Base-by-base conservation (phyloP, 1,140 invertebrate genomes). In the Notospermus geniculatus region DNA sequence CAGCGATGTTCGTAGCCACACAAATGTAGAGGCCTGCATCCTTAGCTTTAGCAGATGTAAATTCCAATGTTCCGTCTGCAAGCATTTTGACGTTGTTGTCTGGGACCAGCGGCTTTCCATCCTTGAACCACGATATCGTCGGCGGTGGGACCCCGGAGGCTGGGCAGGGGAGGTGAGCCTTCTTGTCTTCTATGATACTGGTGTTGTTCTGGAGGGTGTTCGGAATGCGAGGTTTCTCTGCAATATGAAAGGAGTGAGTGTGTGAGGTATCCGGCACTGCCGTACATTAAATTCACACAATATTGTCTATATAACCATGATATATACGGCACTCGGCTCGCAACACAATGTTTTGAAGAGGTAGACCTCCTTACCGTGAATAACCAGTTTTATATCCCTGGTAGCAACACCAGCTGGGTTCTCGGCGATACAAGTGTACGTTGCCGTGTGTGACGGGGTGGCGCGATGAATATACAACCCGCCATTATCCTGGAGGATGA, bases 1-100 rank as follows among this genome's bases (percentile, higher is more conserved):
- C 83, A 7, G 81, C 82, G 7, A 72, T 60, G 68, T 83, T 84
- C 2, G 64, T 72, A 2, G 84, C 84, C 5, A 79, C 65, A 68
- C 84, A 85, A 1, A 68, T 73, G 62, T 83, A 85, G 23, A 75
- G 65, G 9, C 81, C 84, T 55, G 80, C 79, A 63, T 85, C 82
- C 0, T 69, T 60, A 2, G 79, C 63, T 1, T 60, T 52, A 0
- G 74, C 68, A 28, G 53, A 32, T 1, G 25, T 54, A 22, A 82
- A 71, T 4, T 69, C 72, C 22, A 83, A 67, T 30, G 68, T 56
- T 36, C 79, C 78, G 27, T 74, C 68, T 7, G 59, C 57, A 41
- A 57, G 68, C 23, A 75, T 67, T 5, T 32, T 28, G 9, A 76
- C 65, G 15, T 71, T 62, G n/a, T 27, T 45, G 7, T 58, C 67